Percentiles rank a stretch among this genome's conserved stretches.
Conservation (phyloP, 2,797 vertebrate genomes). For the Gambusia yucatana region DNA sequence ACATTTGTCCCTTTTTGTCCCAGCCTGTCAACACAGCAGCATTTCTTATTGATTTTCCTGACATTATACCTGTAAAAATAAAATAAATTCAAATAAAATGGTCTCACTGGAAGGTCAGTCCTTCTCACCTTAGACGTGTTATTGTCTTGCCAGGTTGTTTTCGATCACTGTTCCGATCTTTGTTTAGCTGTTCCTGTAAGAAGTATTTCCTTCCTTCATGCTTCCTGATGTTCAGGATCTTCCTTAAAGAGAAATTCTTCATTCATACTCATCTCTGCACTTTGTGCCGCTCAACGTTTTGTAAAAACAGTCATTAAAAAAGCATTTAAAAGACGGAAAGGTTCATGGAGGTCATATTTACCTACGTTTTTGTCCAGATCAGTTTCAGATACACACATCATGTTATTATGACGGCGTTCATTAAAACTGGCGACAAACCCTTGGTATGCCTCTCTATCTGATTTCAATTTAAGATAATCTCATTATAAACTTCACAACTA, state of each 20-base stretch:
- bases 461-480: constrained; percentile 56
- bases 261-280: constrained; percentile 9
- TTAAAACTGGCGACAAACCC: not conserved
- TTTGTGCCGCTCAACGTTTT: not conserved
- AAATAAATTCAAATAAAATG: not conserved
- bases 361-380: constrained; percentile 4
- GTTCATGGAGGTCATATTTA: not conserved
- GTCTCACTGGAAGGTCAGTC: constrained; percentile 12
- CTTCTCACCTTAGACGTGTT: constrained; percentile 29
- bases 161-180: constrained; percentile 66
- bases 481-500: constrained; percentile 37
- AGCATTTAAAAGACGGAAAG: not conserved
- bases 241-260: constrained; percentile 33
- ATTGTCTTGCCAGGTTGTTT: constrained; percentile 49
- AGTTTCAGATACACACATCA: not conserved
- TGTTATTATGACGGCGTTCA: not conserved
- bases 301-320: not conserved
- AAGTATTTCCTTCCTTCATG: constrained; percentile 69
- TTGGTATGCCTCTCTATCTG: constrained; percentile 23
- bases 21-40: not conserved
- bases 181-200: constrained; percentile 71
- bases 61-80: constrained; percentile 20
- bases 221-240: constrained; percentile 66
- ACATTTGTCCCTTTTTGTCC: not conserved
- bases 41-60: not conserved